Percentiles rank a stretch among this genome's conserved stretches.
phyloP scores from a whole-genome alignment of 1,140 invertebrate genomes.

The Tyrophagus putrescentiae region DNA sequence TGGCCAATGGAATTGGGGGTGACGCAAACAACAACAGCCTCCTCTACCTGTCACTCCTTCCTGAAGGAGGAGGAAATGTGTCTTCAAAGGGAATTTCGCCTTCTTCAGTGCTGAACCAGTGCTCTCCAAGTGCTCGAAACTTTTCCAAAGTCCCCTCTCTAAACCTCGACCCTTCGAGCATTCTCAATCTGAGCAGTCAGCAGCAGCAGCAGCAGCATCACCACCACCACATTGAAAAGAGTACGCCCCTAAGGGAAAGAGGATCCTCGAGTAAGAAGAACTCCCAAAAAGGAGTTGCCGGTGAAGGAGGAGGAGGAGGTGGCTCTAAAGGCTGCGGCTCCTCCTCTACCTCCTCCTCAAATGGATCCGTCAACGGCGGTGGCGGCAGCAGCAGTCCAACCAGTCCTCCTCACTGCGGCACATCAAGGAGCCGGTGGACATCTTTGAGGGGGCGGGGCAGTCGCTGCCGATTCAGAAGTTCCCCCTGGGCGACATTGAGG shows the following conservation, averaged over 20 bases:
- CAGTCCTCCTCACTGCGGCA: background rate
- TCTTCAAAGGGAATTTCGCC: too few species aligned
- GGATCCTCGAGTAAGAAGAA: background rate
- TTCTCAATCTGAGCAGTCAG: background rate
- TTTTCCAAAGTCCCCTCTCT: too few species aligned
- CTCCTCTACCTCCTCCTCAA: too few species aligned
- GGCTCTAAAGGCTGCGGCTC: too few species aligned
- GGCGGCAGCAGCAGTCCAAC: too few species aligned
- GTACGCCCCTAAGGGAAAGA: background rate
- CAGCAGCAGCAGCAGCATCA: background rate
- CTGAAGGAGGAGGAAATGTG: background rate
- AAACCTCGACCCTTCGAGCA: too few species aligned
- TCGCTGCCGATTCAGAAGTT: slow-evolving; percentile 14
- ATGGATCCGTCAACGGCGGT: too few species aligned
- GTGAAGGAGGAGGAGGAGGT: background rate
- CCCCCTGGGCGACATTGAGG: slow-evolving; percentile 26
- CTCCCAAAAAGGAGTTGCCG: background rate
- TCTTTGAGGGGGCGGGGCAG: slow-evolving; percentile 23
- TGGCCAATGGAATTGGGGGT: background rate
- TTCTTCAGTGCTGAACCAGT: too few species aligned
- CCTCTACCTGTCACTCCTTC: background rate
- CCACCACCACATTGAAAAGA: background rate
- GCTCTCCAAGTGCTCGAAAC: too few species aligned
- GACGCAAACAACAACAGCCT: slow-evolving; percentile 9
- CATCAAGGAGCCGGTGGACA: slow-evolving; percentile 15